Percentiles rank a stretch among this genome's conserved stretches.
Evolutionary conservation across 2,888 invertebrate genomes (phyloP).

Genomic region (Panopea generosa): DNA sequence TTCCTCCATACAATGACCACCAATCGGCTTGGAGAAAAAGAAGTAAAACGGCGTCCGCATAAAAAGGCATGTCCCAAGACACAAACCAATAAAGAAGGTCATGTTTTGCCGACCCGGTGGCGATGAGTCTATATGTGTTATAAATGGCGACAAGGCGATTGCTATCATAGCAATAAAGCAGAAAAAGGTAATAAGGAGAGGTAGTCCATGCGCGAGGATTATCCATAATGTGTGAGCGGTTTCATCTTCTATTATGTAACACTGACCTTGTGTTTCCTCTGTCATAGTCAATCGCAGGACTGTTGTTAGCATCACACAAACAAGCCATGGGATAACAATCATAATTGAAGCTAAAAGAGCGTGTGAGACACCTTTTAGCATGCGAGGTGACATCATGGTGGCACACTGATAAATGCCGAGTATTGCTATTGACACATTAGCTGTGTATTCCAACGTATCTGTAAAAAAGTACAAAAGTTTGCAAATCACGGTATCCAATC

Average conservation of each 20-base stretch:
- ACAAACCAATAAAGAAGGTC: constrained; percentile 42
- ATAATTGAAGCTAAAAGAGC: constrained; percentile 48
- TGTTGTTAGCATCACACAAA: constrained; percentile 44
- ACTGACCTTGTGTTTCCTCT: constrained; percentile 53
- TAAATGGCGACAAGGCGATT: constrained; percentile 19
- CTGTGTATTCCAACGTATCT: constrained; percentile 49
- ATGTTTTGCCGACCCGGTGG: constrained; percentile 32
- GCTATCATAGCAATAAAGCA: constrained; percentile 39
- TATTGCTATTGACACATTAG: constrained; percentile 51
- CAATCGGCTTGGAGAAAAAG: constrained; percentile 34
- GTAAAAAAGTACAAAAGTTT: constrained; percentile 45
- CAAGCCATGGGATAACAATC: constrained; percentile 57
- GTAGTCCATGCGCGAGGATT: constrained; percentile 37
- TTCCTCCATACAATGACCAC: too few species aligned
- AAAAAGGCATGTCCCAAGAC: constrained; percentile 30
- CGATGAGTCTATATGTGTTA: constrained; percentile 23
- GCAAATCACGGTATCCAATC: constrained; percentile 36
- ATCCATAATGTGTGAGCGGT: constrained; percentile 57
- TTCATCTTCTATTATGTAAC: constrained; percentile 49
- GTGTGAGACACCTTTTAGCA: constrained; percentile 54
- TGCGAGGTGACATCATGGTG: constrained; percentile 38
- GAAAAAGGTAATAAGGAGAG: constrained; percentile 28
- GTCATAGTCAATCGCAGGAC: constrained; percentile 58
- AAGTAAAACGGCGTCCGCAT: constrained; percentile 57
- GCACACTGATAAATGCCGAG: constrained; percentile 55